phyloP scores from a whole-genome alignment of 2,797 vertebrate genomes.

The Loriculus beryllinus region DNA sequence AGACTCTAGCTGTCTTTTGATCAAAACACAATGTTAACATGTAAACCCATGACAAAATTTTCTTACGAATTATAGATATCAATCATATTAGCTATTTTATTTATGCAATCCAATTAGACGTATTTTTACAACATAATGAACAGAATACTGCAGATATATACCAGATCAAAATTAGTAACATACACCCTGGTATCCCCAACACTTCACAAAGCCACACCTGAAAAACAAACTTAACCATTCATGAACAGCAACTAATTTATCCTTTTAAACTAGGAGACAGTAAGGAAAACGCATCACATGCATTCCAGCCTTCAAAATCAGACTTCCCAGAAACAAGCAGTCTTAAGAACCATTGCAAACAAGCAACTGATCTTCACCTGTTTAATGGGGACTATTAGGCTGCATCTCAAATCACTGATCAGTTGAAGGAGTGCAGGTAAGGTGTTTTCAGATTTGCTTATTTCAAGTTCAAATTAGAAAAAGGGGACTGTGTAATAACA shows the following conservation, averaged over 20 bases:
- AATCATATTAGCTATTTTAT: not conserved
- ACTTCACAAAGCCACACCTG: not conserved
- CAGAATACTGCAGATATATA: not conserved
- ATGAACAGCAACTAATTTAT: not conserved
- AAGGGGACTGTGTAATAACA: not conserved
- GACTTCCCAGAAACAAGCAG: not conserved
- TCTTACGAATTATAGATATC: not conserved
- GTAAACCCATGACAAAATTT: not conserved
- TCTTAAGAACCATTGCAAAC: accelerated
- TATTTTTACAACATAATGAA: not conserved
- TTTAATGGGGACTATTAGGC: not conserved
- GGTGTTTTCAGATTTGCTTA: not conserved
- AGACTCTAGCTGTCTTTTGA: not conserved
- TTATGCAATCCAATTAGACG: not conserved
- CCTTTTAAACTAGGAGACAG: not conserved
- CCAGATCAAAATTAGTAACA: not conserved
- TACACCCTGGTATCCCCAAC: not conserved
- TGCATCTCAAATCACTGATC: not conserved
- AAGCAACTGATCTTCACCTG: not conserved
- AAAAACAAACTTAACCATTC: not conserved
- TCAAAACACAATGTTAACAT: not conserved
- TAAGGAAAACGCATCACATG: not conserved
- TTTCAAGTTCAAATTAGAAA: not conserved
- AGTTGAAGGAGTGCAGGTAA: not conserved
- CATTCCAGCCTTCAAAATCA: not conserved